A percentile compares a stretch with the other conserved stretches of the same genome.
Evolutionary conservation across 2,113 vertebrate genomes (phyloP).

Genomic region (Castor canadensis): DNA sequence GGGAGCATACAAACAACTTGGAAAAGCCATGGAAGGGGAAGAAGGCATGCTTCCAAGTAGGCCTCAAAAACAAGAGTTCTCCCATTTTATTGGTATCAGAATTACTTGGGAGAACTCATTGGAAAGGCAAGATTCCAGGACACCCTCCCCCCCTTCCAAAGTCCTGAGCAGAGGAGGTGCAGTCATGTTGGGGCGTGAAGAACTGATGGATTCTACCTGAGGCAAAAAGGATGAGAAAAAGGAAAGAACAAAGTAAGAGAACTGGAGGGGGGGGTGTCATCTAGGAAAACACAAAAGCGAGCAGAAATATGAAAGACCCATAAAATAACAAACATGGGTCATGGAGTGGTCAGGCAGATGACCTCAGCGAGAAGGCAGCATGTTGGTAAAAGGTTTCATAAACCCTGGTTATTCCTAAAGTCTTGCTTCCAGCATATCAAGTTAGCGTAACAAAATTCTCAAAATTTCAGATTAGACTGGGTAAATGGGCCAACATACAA

Average conservation of each 20-base stretch:
- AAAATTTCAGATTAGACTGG: conserved; percentile 19
- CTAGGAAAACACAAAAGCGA: not conserved
- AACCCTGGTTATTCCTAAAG: not conserved
- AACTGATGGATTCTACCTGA: not conserved
- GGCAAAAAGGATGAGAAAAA: not conserved
- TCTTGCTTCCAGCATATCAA: conserved; percentile 14
- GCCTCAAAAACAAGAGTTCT: conserved; percentile 20
- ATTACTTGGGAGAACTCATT: conserved; percentile 15
- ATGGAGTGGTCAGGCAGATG: not conserved
- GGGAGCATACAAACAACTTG: not conserved
- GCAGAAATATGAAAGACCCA: not conserved
- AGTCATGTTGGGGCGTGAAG: not conserved
- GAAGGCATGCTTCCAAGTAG: not conserved
- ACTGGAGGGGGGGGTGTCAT: not conserved
- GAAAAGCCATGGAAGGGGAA: conserved; percentile 12
- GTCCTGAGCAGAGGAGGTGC: conserved; percentile 13
- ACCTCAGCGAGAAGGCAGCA: not conserved
- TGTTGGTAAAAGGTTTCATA: not conserved
- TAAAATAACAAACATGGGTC: not conserved
- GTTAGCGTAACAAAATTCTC: conserved; percentile 27
- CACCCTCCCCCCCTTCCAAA: not conserved
- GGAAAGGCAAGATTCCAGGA: not conserved
- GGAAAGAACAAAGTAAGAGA: not conserved
- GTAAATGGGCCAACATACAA: not conserved
- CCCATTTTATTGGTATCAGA: not conserved